A percentile compares a stretch with the other conserved stretches of the same genome.
Conservation (phyloP, 2,888 invertebrate genomes). For the Nephrotoma flavescens region DNA sequence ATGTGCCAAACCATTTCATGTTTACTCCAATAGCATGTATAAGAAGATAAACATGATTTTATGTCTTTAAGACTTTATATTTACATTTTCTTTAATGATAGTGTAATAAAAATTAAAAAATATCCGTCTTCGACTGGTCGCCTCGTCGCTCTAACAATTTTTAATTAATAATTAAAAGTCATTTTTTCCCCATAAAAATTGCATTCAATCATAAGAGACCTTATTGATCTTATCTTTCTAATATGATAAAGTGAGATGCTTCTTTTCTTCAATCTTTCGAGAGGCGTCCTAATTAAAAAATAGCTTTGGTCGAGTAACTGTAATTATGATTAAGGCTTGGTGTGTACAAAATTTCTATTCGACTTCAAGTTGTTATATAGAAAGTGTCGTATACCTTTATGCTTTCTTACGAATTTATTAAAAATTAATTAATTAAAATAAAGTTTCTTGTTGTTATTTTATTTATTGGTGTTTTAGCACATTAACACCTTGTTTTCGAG, state of each 20-base stretch:
- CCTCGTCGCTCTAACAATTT: not conserved
- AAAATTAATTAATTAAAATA: not conserved
- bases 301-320: not conserved
- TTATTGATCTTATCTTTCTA: not conserved
- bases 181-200: not conserved
- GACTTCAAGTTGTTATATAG: not conserved
- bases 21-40: not conserved
- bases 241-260: not conserved
- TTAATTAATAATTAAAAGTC: not conserved
- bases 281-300: not conserved
- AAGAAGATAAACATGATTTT: not conserved
- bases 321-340: not conserved
- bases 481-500: not conserved
- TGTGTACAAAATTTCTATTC: not conserved
- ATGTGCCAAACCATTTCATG: not conserved
- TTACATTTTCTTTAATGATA: not conserved
- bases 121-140: not conserved
- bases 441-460: not conserved
- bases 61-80: not conserved
- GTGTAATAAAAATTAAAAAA: not conserved
- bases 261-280: not conserved
- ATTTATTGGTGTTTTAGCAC: not conserved
- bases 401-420: not conserved
- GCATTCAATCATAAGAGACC: not conserved
- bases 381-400: not conserved